Evolutionary conservation across 2,797 vertebrate genomes (phyloP), one percentile per base, ranked within the genome.

Genomic region (Onychomys torridus): DNA sequence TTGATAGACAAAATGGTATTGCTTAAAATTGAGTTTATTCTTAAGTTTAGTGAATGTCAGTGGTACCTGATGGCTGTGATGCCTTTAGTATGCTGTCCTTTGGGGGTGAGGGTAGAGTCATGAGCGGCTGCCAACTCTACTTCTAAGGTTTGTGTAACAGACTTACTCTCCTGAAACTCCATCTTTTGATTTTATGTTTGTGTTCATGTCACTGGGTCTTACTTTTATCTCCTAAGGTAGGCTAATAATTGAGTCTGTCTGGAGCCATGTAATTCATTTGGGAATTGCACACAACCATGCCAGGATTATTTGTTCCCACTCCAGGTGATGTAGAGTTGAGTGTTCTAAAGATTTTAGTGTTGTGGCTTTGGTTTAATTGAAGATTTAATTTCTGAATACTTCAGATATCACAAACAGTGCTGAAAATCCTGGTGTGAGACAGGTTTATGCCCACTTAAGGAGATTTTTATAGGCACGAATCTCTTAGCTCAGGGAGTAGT

Each of bases 161-260:
- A 85, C 19, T 79, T 57, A 61, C 1, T 3, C 88, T 69, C 34
- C 69, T 73, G 37, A 43, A 88, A 94, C 69, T 34, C 79, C 37
- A 59, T 7, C 12, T 89, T 34, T 89, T 84, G 13, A 34, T 32
- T 90, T 95, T 90, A 84, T 55, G 90, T 73, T 88, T 67, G 9
- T 77, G 11, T 96, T 21, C 6, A 0, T 81, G 11, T 90, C 43
- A 78, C 29, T 13, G 88, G 55, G 57, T 29, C 69, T 17, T 85
- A 79, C 32, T 93, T 79, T 90, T 82, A 34, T 86, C 40, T 37
- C 57, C 32, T 9, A 40, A 21, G 59, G 25, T 81, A 49, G 29
- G 43, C 61, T 91, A 63, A 37, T 93, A 69, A 63, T 57, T 63
- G 43, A 73, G 21, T 93, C 69, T 85, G 75, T 92, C 34, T 93